Conservation (phyloP, 2,797 vertebrate species). For the Megaceryle alcyon region DNA sequence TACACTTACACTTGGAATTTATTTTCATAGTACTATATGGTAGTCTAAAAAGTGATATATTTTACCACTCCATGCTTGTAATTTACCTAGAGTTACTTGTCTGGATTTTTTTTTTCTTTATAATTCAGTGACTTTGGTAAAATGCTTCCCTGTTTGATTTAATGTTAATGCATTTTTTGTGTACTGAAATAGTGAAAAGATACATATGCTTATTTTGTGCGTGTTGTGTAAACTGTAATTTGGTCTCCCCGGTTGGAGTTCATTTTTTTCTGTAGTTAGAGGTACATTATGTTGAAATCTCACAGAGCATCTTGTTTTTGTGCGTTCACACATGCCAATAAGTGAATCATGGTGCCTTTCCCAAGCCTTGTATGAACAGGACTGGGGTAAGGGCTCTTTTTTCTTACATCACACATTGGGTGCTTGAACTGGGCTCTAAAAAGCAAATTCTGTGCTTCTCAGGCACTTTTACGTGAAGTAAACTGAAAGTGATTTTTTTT, state of each 20-base stretch:
- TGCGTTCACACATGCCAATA: slow-evolving; percentile 84
- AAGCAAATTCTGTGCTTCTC: slow-evolving; percentile 81
- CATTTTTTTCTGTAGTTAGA: slow-evolving; percentile 56
- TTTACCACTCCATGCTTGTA: background rate
- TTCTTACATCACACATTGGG: slow-evolving; percentile 65
- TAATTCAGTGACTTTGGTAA: background rate
- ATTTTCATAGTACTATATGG: background rate
- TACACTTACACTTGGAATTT: background rate
- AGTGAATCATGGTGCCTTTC: slow-evolving; percentile 85
- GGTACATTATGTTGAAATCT: slow-evolving; percentile 73
- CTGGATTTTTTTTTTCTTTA: background rate
- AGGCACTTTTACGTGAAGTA: slow-evolving; percentile 63
- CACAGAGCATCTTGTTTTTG: slow-evolving; percentile 82
- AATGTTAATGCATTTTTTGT: background rate
- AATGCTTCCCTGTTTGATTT: background rate
- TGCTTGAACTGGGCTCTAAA: slow-evolving; percentile 72
- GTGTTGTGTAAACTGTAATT: background rate
- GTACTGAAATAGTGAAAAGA: background rate
- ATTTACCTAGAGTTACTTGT: background rate
- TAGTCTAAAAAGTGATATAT: background rate
- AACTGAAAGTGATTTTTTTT: background rate
- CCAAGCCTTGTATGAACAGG: slow-evolving; percentile 88
- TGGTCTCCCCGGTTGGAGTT: slow-evolving; percentile 26
- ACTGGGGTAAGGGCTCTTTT: slow-evolving; percentile 83
- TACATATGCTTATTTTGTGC: background rate